These are phyloP conservation scores for Aphidius ervi DNA, from an alignment of 1,140 invertebrate genomes.

Conservation along the genomic window DNA sequence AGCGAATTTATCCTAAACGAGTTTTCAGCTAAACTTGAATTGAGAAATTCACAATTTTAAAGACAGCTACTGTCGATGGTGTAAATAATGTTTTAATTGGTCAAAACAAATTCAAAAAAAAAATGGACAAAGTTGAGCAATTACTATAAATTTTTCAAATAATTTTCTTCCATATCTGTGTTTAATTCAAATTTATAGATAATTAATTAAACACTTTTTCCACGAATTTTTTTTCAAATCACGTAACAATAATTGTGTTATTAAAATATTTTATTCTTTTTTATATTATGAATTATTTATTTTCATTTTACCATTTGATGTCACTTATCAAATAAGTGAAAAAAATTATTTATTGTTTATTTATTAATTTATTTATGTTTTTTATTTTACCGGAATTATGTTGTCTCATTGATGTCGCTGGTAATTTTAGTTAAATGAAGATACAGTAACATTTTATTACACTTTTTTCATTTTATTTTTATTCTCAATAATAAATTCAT, in stretches of 20 bases:
- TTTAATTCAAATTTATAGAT: too few relatives aligned
- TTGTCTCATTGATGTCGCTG: conserved; percentile 9
- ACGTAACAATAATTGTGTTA: too few relatives aligned
- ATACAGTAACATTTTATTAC: conserved; percentile 11
- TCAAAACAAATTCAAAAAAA: too few relatives aligned
- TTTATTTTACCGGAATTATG: conserved; percentile 6
- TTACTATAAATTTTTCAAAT: too few relatives aligned
- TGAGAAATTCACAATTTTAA: too few relatives aligned
- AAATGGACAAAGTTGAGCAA: too few relatives aligned
- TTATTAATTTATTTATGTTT: background rate
- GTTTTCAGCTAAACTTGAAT: too few relatives aligned
- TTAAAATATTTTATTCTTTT: background rate
- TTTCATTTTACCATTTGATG: background rate
- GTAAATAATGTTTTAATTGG: too few relatives aligned
- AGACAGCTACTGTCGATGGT: too few relatives aligned
- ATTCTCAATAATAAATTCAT: background rate
- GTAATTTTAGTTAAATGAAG: conserved; percentile 7
- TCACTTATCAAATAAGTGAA: background rate
- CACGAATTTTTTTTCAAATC: background rate
- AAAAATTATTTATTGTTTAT: too few relatives aligned
- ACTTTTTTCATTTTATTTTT: background rate
- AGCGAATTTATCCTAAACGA: too few relatives aligned
- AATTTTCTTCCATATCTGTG: background rate
- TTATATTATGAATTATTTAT: background rate
- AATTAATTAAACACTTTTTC: too few relatives aligned